phyloP scores from a whole-genome alignment of 64 coral and sea anemone species.

The Acropora yongei region DNA sequence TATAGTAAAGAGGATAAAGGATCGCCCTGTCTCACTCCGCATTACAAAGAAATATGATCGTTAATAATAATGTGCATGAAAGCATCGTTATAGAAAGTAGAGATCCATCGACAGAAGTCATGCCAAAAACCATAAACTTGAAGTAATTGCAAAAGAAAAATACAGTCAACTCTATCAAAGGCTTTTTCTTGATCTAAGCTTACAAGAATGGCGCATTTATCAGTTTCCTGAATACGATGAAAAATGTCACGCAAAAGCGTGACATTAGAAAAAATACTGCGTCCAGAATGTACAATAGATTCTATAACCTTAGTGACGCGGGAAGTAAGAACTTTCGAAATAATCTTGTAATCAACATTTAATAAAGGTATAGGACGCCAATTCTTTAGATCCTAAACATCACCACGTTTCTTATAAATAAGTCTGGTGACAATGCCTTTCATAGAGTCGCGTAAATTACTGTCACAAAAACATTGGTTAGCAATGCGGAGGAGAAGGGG shows the following conservation, averaged over 20 bases:
- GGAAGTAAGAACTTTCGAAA: not conserved
- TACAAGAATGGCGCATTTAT: not conserved
- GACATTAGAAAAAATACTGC: not conserved
- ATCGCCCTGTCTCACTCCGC: no score
- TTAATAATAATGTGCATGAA: not conserved
- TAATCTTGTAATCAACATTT: constrained; percentile 36
- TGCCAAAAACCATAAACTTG: not conserved
- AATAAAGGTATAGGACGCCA: constrained; percentile 14
- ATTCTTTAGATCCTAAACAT: constrained; percentile 18
- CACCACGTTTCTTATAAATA: constrained; percentile 15
- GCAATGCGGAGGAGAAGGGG: not conserved
- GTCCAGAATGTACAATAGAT: not conserved
- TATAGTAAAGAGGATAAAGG: not conserved
- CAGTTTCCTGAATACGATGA: not conserved
- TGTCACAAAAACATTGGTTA: no score
- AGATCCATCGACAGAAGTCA: not conserved
- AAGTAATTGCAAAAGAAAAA: not conserved
- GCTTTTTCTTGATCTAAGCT: constrained; percentile 19
- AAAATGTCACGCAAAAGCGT: not conserved
- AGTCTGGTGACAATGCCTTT: not conserved
- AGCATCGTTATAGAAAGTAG: not conserved
- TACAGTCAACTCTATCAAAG: not conserved
- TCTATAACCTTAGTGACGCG: not conserved
- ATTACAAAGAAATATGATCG: no score
- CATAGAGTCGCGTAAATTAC: not conserved